Conservation (phyloP, 2,888 invertebrate species). For the Spilosoma lubricipeda region DNA sequence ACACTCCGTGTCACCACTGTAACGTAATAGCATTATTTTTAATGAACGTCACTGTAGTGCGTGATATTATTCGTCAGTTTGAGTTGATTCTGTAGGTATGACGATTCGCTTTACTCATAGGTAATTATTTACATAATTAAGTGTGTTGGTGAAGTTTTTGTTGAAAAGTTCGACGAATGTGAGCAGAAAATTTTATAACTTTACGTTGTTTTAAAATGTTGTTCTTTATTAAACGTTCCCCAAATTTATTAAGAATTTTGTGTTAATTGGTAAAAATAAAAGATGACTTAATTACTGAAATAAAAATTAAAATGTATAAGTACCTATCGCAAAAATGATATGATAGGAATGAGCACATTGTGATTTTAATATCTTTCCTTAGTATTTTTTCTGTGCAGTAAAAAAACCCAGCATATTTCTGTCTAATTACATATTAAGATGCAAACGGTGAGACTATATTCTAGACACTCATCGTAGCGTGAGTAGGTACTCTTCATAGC, state of each 20-base stretch:
- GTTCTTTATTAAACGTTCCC: neutral
- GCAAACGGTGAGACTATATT: conserved; percentile 31
- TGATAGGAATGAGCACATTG: conserved; percentile 13
- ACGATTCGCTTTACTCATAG: neutral
- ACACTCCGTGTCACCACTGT: conserved; percentile 13
- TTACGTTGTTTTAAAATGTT: neutral
- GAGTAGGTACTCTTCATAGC: conserved; percentile 12
- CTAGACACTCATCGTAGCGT: conserved; percentile 32
- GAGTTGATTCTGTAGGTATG: conserved; percentile 2
- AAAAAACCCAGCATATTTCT: conserved; percentile 25
- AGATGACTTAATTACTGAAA: neutral
- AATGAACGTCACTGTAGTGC: conserved; percentile 25
- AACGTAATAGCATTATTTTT: conserved; percentile 31
- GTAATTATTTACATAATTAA: neutral
- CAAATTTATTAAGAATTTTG: neutral
- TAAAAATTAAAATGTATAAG: too few relatives aligned
- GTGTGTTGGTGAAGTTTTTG: neutral
- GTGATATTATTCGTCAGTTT: conserved; percentile 4
- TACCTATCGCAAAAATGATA: neutral
- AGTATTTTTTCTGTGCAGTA: conserved; percentile 31
- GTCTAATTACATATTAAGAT: conserved; percentile 45
- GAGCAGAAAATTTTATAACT: neutral
- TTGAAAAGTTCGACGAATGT: neutral
- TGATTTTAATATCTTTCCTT: neutral
- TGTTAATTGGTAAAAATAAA: neutral